Evolutionary conservation across 1,140 invertebrate genomes (phyloP).

Genomic region (Thrips palmi): DNA sequence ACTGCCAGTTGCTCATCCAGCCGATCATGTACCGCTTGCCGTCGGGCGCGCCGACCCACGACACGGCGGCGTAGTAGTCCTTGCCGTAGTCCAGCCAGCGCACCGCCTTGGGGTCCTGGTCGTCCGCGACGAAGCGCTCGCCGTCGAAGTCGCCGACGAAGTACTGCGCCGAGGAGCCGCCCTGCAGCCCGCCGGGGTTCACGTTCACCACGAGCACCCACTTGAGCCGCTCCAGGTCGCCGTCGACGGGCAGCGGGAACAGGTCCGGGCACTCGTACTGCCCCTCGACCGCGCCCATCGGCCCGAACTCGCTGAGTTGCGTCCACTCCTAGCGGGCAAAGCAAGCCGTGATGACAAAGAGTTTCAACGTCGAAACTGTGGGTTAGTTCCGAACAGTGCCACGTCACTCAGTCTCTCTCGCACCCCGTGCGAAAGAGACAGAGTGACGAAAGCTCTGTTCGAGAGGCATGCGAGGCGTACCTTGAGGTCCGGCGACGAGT

Average conservation of each 20-base stretch:
- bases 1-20: constrained; percentile 3
- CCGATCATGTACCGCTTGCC: neutral
- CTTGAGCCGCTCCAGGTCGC: neutral
- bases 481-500: neutral
- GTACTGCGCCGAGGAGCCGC: neutral
- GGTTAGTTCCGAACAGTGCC: too few species aligned
- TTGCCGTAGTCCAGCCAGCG: neutral
- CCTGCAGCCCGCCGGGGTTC: constrained; percentile 1
- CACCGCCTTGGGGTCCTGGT: neutral
- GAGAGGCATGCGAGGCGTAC: too few species aligned
- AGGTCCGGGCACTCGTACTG: constrained; percentile 1
- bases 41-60: neutral
- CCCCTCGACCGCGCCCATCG: neutral
- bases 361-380: too few species aligned
- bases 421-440: too few species aligned
- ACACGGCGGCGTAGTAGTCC: neutral
- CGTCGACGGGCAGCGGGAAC: neutral
- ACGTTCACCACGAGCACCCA: neutral
- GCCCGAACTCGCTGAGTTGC: neutral
- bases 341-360: too few species aligned
- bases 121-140: neutral
- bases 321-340: too few species aligned
- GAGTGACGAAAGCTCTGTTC: too few species aligned
- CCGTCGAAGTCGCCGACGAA: constrained; percentile 1
- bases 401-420: too few species aligned